A percentile compares a stretch with the other conserved stretches of the same genome.
These are phyloP conservation scores for Notechis scutatus DNA, from an alignment of 2,113 vertebrate species.

Conservation along the genomic window DNA sequence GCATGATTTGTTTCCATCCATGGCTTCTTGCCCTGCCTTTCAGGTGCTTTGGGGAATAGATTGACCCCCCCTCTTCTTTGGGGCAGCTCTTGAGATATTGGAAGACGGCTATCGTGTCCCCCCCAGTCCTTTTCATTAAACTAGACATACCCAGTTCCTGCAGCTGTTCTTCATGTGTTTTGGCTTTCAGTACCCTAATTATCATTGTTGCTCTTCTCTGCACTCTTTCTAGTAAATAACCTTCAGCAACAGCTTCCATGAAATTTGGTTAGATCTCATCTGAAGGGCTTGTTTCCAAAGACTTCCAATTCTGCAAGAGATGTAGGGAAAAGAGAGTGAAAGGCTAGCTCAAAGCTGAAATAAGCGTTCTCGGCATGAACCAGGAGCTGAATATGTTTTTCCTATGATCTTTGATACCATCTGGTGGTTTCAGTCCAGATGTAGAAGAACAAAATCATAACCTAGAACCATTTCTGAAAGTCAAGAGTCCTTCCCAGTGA, in stretches of 20 bases:
- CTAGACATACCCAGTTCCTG: background rate
- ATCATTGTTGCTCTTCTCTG: background rate
- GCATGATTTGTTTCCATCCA: background rate
- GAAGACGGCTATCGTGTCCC: background rate
- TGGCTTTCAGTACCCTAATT: background rate
- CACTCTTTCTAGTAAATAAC: background rate
- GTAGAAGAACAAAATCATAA: background rate
- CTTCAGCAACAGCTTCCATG: background rate
- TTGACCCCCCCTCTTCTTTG: background rate
- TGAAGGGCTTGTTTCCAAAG: background rate
- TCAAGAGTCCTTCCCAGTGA: background rate
- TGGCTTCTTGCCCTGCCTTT: background rate
- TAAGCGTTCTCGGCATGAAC: background rate
- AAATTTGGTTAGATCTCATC: background rate
- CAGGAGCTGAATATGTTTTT: background rate
- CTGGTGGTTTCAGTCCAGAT: slow-evolving; percentile 41
- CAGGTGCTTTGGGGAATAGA: background rate
- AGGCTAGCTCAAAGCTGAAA: background rate
- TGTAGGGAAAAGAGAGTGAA: background rate
- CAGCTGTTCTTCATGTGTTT: background rate
- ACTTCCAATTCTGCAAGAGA: background rate
- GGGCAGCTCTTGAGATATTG: background rate
- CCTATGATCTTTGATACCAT: slow-evolving; percentile 57
- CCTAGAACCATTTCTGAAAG: background rate
- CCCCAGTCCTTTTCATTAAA: background rate